Percentiles rank a stretch among this genome's conserved stretches.
These are phyloP conservation scores for Sebastes ruberrimus DNA, from an alignment of 2,797 vertebrate species.

Conservation along the genomic window DNA sequence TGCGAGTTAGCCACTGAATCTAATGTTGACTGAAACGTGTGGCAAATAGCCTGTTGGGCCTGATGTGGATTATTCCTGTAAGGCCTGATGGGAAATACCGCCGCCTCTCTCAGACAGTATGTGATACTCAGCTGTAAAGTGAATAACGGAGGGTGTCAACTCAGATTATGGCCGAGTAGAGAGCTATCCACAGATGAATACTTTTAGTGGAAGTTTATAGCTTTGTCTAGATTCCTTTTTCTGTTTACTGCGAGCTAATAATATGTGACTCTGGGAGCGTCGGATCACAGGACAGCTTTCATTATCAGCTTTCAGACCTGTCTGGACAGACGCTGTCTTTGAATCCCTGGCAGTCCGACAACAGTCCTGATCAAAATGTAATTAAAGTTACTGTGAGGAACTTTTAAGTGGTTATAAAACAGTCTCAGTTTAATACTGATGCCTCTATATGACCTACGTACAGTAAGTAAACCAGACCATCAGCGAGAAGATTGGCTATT, in stretches of 20 bases:
- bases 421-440: too few relatives aligned
- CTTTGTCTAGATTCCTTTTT: neutral
- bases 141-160: neutral
- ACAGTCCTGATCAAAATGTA: neutral
- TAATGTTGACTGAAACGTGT: conserved; percentile 42
- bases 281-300: neutral
- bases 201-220: neutral
- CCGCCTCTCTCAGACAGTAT: neutral
- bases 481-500: too few relatives aligned
- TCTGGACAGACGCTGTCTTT: neutral
- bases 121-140: neutral
- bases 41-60: neutral
- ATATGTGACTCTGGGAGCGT: neutral
- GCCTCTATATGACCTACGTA: too few relatives aligned
- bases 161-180: neutral
- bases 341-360: neutral
- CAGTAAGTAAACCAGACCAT: too few relatives aligned
- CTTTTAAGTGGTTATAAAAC: too few relatives aligned
- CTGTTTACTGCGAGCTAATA: neutral
- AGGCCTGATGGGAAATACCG: neutral
- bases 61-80: neutral
- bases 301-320: neutral
- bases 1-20: conserved; percentile 23
- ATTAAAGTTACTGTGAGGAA: too few relatives aligned
- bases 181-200: neutral